These are phyloP conservation scores for Fringilla coelebs DNA, from an alignment of 2,797 vertebrate species.

Conservation along the genomic window DNA sequence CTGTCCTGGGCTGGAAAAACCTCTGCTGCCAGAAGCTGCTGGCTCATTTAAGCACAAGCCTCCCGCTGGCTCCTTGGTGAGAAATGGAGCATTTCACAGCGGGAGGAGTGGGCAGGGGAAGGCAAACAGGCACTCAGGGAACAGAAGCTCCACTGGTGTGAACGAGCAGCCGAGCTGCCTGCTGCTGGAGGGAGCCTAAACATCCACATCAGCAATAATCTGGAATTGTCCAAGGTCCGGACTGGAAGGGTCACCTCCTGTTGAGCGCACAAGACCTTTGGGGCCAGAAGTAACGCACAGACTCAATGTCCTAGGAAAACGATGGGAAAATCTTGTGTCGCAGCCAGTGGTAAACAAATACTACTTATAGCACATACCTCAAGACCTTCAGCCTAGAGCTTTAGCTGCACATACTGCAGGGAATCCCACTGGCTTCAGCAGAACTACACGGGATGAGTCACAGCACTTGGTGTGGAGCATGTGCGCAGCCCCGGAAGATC, in stretches of 20 bases:
- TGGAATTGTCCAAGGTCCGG: not conserved
- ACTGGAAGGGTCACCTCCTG: not conserved
- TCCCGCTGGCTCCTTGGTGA: constrained; percentile 26
- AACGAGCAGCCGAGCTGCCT: not conserved
- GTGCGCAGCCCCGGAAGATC: not conserved
- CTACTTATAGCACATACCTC: not conserved
- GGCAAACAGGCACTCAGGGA: not conserved
- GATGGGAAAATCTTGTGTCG: not conserved
- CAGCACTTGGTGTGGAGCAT: not conserved
- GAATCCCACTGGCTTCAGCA: not conserved
- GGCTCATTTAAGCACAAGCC: not conserved
- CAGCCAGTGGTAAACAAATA: not conserved
- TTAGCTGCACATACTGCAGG: not conserved
- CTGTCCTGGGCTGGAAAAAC: not conserved
- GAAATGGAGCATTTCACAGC: constrained; percentile 62
- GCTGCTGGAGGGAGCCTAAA: constrained; percentile 20
- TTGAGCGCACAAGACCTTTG: not conserved
- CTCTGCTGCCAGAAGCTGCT: not conserved
- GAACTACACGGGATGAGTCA: not conserved
- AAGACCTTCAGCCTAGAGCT: not conserved
- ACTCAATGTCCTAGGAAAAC: not conserved
- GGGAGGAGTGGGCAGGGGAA: constrained; percentile 16
- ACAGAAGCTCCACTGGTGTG: not conserved
- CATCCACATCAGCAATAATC: not conserved
- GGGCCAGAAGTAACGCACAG: not conserved